phyloP scores from a whole-genome alignment of 2,888 invertebrate genomes.

The Meiosimyza platycephala region DNA sequence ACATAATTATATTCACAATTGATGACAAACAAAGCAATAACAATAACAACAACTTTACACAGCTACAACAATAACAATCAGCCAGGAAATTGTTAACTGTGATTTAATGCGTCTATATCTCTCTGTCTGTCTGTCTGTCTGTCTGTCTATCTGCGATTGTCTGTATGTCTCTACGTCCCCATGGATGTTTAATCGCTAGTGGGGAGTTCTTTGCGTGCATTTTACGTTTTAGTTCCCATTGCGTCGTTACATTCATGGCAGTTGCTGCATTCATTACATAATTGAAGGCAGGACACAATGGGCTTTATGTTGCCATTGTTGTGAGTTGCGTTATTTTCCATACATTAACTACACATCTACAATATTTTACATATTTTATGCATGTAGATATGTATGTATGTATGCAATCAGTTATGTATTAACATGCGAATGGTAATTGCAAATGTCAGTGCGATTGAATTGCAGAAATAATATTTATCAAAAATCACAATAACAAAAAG shows the following conservation, averaged over 20 bases:
- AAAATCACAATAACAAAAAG: too few species aligned
- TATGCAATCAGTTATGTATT: background rate
- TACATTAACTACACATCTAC: background rate
- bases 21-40: too few species aligned
- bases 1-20: too few species aligned
- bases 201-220: too few species aligned
- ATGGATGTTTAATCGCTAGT: background rate
- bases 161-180: too few species aligned
- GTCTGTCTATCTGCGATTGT: background rate
- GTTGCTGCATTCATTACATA: slow-evolving; percentile 20
- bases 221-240: too few species aligned
- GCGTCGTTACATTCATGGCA: too few species aligned
- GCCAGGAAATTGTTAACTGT: slow-evolving; percentile 6
- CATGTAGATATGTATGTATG: background rate
- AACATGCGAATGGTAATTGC: too few species aligned
- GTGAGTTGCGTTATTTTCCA: background rate
- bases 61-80: background rate
- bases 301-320: slow-evolving; percentile 18
- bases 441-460: too few species aligned
- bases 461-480: too few species aligned
- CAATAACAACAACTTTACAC: background rate
- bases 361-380: background rate
- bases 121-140: slow-evolving; percentile 7
- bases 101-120: slow-evolving; percentile 1
- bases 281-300: slow-evolving; percentile 20